A percentile compares a stretch with the other conserved stretches of the same genome.
Evolutionary conservation across 2,113 vertebrate genomes (phyloP).

Genomic region (Petrocephalus microphthalmus): DNA sequence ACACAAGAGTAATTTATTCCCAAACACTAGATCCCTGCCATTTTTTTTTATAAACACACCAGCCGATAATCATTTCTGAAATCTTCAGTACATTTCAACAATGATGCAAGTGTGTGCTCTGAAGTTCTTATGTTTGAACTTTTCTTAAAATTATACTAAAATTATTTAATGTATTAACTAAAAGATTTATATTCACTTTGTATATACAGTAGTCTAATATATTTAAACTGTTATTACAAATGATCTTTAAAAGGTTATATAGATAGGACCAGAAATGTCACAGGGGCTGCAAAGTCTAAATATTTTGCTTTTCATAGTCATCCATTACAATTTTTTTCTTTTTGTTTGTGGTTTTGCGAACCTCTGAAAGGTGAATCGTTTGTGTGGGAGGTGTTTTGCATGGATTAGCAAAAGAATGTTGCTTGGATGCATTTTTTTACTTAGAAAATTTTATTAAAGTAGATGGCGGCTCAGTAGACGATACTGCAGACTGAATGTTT

Average conservation of each 20-base stretch:
- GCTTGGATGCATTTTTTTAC: conserved; percentile 13
- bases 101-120: conserved; percentile 50
- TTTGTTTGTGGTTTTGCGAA: conserved; percentile 30
- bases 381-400: conserved; percentile 36
- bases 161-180: conserved; percentile 64
- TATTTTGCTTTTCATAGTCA: conserved; percentile 28
- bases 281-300: conserved; percentile 27
- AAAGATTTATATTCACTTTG: conserved; percentile 65
- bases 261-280: conserved; percentile 44
- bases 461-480: conserved; percentile 5
- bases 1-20: neutral
- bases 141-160: conserved; percentile 50
- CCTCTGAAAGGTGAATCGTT: conserved; percentile 21
- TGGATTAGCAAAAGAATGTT: conserved; percentile 18
- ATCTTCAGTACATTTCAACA: conserved; percentile 30
- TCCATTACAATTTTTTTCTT: conserved; percentile 37
- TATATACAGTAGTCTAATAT: conserved; percentile 67
- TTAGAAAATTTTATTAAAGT: conserved; percentile 11
- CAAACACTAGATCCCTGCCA: conserved; percentile 14
- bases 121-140: conserved; percentile 47
- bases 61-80: conserved; percentile 14
- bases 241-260: conserved; percentile 59
- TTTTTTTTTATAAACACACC: neutral
- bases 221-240: conserved; percentile 59
- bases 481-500: conserved; percentile 15